A percentile compares a stretch with the other conserved stretches of the same genome.
Evolutionary conservation across 2,797 vertebrate species (phyloP).

Genomic region (Meriones psammophilus): DNA sequence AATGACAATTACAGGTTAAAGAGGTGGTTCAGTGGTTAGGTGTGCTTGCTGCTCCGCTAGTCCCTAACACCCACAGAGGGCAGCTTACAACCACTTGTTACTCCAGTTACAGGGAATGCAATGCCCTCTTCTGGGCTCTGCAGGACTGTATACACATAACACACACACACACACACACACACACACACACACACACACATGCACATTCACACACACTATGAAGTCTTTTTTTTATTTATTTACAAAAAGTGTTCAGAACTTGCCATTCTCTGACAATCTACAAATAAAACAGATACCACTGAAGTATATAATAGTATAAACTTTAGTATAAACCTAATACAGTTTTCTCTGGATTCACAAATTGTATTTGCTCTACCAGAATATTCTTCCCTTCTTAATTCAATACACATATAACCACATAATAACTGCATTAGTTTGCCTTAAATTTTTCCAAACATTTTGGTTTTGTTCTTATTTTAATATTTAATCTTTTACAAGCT

Average conservation of each 20-base stretch:
- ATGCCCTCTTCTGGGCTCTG: not conserved
- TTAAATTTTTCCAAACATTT: constrained; percentile 35
- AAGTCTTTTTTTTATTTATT: not conserved
- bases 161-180: not conserved
- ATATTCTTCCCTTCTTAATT: constrained; percentile 26
- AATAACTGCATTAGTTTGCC: not conserved
- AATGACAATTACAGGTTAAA: not conserved
- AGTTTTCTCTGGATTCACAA: not conserved
- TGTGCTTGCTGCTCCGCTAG: no score
- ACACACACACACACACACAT: not conserved
- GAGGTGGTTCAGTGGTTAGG: not conserved
- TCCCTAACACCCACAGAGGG: not conserved
- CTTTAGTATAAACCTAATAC: not conserved
- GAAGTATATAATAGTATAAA: not conserved
- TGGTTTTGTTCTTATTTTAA: not conserved
- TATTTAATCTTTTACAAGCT: not conserved
- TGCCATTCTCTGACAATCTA: not conserved
- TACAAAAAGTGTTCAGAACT: not conserved
- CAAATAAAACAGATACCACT: not conserved
- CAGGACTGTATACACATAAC: not conserved
- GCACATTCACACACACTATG: not conserved
- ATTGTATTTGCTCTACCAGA: not conserved
- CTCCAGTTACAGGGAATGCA: not conserved
- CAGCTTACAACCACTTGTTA: not conserved
- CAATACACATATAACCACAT: not conserved